phyloP scores from a whole-genome alignment of 2,113 vertebrate species.

The Nothoprocta perdicaria region DNA sequence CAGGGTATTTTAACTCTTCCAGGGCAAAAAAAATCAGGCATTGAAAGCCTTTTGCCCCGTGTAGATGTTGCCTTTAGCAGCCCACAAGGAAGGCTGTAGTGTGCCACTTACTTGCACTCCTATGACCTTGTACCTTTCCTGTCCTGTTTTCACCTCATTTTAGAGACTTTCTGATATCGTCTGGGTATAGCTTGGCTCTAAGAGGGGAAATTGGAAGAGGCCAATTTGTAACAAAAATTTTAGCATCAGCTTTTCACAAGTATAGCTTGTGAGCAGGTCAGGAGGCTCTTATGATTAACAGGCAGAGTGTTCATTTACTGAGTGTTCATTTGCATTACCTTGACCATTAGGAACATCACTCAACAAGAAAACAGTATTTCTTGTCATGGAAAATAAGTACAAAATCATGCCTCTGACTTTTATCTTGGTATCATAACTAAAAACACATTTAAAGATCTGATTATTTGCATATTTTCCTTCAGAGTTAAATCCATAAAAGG shows the following conservation, averaged over 20 bases:
- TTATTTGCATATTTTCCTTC: slow-evolving; percentile 83
- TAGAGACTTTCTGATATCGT: not conserved
- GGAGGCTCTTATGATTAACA: not conserved
- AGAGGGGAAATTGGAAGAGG: not conserved
- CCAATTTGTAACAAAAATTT: not conserved
- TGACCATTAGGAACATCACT: slow-evolving; percentile 6
- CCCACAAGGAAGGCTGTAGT: not conserved
- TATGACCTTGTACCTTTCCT: not conserved
- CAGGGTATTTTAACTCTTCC: not conserved
- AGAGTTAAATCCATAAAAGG: slow-evolving; percentile 82
- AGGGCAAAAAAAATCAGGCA: not conserved
- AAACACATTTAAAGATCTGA: slow-evolving; percentile 78
- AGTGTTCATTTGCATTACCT: not conserved
- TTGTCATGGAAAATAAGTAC: slow-evolving; percentile 58
- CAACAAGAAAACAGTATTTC: slow-evolving; percentile 54
- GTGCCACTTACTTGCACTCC: not conserved
- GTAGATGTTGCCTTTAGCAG: not conserved
- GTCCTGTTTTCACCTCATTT: not conserved
- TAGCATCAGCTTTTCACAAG: not conserved
- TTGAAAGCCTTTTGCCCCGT: not conserved
- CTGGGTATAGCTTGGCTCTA: not conserved
- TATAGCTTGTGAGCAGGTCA: not conserved
- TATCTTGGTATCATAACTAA: slow-evolving; percentile 76
- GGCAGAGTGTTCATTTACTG: slow-evolving; percentile 7
- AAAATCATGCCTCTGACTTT: slow-evolving; percentile 73